phyloP scores from a whole-genome alignment of 1,140 invertebrate genomes.

The Tetragonula clypearis region DNA sequence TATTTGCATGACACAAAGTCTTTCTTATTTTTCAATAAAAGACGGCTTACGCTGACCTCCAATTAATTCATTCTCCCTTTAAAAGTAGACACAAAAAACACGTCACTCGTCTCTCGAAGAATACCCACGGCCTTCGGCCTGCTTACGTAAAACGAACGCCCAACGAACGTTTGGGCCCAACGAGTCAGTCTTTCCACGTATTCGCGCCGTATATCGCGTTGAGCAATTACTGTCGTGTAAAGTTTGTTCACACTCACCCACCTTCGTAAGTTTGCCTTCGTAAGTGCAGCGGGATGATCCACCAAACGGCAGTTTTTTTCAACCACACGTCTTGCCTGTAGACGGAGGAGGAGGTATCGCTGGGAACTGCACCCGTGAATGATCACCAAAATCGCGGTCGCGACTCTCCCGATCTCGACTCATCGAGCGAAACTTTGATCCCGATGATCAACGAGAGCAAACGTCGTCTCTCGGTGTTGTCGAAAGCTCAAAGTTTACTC shows the following conservation, averaged over 20 bases:
- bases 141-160: conserved; percentile 30
- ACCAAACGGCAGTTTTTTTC: neutral
- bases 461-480: neutral
- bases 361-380: conserved; percentile 5
- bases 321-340: neutral
- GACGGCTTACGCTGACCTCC: too few species aligned
- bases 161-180: neutral
- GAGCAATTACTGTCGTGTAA: conserved; percentile 14
- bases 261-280: conserved; percentile 26
- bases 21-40: too few species aligned
- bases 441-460: neutral
- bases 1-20: too few species aligned
- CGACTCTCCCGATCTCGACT: neutral
- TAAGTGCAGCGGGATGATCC: neutral
- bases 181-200: conserved; percentile 5
- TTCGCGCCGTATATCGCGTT: conserved; percentile 19
- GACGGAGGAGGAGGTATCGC: too few species aligned
- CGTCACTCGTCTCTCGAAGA: too few species aligned
- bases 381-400: conserved; percentile 19
- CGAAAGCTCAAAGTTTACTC: too few species aligned
- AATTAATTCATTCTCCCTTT: neutral
- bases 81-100: neutral
- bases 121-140: conserved; percentile 19
- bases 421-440: neutral
- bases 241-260: conserved; percentile 33